Evolutionary conservation across 2,113 vertebrate genomes (phyloP).

Genomic region (Apodemus sylvaticus): DNA sequence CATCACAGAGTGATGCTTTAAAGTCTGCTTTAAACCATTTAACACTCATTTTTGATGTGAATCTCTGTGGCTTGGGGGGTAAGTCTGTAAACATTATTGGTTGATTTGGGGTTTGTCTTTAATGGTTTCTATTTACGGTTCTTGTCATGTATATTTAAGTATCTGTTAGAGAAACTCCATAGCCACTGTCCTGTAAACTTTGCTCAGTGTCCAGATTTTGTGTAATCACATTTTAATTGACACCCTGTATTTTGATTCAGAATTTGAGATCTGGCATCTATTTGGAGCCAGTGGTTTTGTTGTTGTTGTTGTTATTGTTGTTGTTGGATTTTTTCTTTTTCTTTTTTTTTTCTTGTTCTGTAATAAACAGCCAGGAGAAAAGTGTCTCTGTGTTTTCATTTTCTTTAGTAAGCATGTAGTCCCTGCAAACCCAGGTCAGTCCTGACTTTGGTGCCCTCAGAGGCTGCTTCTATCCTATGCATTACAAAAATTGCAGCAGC

Average conservation of each 20-base stretch:
- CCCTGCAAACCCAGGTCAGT: slow-evolving; percentile 57
- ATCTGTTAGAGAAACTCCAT: slow-evolving; percentile 87
- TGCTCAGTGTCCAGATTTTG: slow-evolving; percentile 87
- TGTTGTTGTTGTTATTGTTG: not conserved
- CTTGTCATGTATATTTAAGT: slow-evolving; percentile 89
- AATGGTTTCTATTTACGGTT: slow-evolving; percentile 86
- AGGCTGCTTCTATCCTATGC: not conserved
- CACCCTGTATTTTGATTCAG: slow-evolving; percentile 84
- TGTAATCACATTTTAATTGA: slow-evolving; percentile 90
- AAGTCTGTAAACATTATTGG: slow-evolving; percentile 85
- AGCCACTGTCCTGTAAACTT: slow-evolving; percentile 88
- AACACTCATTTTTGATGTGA: slow-evolving; percentile 84
- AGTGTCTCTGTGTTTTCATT: slow-evolving; percentile 82
- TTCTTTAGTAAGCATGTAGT: slow-evolving; percentile 49
- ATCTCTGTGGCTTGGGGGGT: slow-evolving; percentile 73
- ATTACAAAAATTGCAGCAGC: not conserved
- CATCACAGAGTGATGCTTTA: slow-evolving; percentile 84
- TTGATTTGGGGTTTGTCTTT: slow-evolving; percentile 84
- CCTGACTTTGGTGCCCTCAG: slow-evolving; percentile 62
- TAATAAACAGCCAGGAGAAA: slow-evolving; percentile 91
- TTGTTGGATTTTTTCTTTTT: not conserved
- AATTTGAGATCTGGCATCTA: slow-evolving; percentile 88
- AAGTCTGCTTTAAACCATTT: slow-evolving; percentile 84
- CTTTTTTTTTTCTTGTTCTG: slow-evolving; percentile 83
- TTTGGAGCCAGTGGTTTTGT: slow-evolving; percentile 83